Percentiles rank a stretch among this genome's conserved stretches.
phyloP scores from a whole-genome alignment of 2,113 vertebrate species.

The Mus spicilegus region DNA sequence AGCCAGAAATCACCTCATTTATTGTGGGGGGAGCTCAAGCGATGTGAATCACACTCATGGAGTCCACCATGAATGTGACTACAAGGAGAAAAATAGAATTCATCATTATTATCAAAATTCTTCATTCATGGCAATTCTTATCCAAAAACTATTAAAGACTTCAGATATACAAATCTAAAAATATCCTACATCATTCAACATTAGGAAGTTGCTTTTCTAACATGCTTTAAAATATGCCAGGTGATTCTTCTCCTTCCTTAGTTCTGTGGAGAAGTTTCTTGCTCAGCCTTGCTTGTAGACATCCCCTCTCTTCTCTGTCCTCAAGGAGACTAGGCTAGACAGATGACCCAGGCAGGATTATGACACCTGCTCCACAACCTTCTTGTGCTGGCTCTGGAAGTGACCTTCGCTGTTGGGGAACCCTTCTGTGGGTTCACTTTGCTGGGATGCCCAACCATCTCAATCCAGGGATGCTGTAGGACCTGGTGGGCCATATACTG shows the following conservation, averaged over 20 bases:
- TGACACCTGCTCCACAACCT: neutral
- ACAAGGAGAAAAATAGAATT: neutral
- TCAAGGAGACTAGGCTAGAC: neutral
- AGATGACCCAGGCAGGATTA: slow-evolving; percentile 19
- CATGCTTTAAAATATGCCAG: neutral
- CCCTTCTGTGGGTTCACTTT: too few relatives aligned
- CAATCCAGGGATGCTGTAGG: too few relatives aligned
- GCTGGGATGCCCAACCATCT: too few relatives aligned
- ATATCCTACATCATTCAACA: slow-evolving; percentile 42
- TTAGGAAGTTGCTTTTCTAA: neutral
- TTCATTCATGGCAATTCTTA: neutral
- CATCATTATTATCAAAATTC: slow-evolving; percentile 1
- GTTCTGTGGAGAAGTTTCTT: neutral
- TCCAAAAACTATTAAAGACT: slow-evolving; percentile 37
- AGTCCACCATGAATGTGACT: neutral
- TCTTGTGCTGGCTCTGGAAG: slow-evolving; percentile 80
- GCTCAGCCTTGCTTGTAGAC: fast-evolving
- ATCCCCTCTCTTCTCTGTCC: neutral
- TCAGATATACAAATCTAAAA: slow-evolving; percentile 69
- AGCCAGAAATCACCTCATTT: neutral
- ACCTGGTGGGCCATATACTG: too few relatives aligned
- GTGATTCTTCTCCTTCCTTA: neutral
- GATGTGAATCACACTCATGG: neutral
- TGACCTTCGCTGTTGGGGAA: slow-evolving; percentile 84
- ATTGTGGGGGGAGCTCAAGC: neutral